phyloP scores from a whole-genome alignment of 1,140 invertebrate genomes.

The Bombus cullumanus region DNA sequence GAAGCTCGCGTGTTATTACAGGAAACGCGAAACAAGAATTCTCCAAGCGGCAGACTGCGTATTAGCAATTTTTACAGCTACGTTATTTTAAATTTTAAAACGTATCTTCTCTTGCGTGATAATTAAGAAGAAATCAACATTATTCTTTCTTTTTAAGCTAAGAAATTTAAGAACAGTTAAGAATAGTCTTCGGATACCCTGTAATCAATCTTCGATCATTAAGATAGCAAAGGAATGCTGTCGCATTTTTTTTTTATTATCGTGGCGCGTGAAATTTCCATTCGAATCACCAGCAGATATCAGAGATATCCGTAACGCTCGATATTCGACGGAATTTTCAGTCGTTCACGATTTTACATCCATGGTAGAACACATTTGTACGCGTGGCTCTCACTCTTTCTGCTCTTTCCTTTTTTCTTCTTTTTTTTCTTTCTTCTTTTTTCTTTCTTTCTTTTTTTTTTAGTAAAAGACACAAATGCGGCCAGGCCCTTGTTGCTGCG shows the following conservation, averaged over 20 bases:
- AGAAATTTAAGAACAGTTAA: too few species aligned
- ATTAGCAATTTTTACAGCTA: constrained; percentile 1
- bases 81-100: background rate
- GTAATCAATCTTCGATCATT: background rate
- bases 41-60: background rate
- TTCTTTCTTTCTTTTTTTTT: constrained; percentile 6
- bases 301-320: constrained; percentile 49
- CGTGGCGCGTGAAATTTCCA: background rate
- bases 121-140: background rate
- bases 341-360: constrained; percentile 36
- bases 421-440: background rate
- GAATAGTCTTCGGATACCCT: background rate
- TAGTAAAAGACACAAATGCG: constrained; percentile 14
- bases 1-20: constrained; percentile 14
- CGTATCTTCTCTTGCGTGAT: background rate
- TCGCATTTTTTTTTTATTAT: background rate
- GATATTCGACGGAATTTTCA: constrained; percentile 56
- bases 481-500: constrained; percentile 21
- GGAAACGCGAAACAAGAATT: constrained; percentile 25
- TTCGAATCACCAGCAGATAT: constrained; percentile 2
- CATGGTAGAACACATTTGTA: constrained; percentile 22
- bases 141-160: background rate
- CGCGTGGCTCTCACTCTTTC: background rate
- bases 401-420: constrained; percentile 1
- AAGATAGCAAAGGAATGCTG: too few species aligned